Percentiles rank a stretch among this genome's conserved stretches.
Conservation (phyloP, 2,113 vertebrate species). For the Myotis davidii region DNA sequence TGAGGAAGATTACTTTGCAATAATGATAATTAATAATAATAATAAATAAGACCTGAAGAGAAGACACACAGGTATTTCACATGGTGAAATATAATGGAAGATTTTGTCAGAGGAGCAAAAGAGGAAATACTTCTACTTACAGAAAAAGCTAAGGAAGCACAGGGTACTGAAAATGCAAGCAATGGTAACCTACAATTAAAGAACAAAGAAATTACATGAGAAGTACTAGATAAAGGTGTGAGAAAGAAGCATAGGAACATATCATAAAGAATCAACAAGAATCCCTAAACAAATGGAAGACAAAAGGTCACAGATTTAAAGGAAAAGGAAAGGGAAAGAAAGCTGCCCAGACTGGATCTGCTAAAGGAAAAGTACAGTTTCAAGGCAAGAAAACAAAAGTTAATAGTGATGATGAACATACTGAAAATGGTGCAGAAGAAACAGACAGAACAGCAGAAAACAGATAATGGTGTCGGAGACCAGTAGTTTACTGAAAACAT, state of each 20-base stretch:
- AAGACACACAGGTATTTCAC: slow-evolving; percentile 94
- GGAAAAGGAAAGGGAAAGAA: slow-evolving; percentile 89
- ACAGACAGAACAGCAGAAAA: slow-evolving; percentile 91
- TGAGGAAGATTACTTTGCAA: slow-evolving; percentile 93
- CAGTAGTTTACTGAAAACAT: slow-evolving; percentile 74
- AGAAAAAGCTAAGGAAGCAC: slow-evolving; percentile 90
- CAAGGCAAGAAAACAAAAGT: slow-evolving; percentile 96
- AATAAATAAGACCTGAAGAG: slow-evolving; percentile 90
- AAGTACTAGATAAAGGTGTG: slow-evolving; percentile 92
- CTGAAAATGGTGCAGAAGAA: slow-evolving; percentile 81
- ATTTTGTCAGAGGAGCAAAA: slow-evolving; percentile 85
- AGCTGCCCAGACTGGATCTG: slow-evolving; percentile 84
- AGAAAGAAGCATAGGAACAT: slow-evolving; percentile 92
- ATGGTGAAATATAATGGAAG: slow-evolving; percentile 95
- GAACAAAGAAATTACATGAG: slow-evolving; percentile 90
- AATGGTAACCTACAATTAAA: slow-evolving; percentile 91
- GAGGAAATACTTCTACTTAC: slow-evolving; percentile 97
- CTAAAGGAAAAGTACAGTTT: slow-evolving; percentile 89
- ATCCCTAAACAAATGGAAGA: slow-evolving; percentile 88
- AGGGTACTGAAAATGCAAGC: slow-evolving; percentile 90
- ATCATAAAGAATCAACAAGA: slow-evolving; percentile 92
- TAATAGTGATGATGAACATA: slow-evolving; percentile 90
- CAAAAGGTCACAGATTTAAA: slow-evolving; percentile 91
- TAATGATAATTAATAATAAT: slow-evolving; percentile 84
- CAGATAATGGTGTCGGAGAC: slow-evolving; percentile 92